Percentiles rank a stretch among this genome's conserved stretches.
Conservation (phyloP, 2,113 vertebrate genomes). For the Tychaedon coryphoeus region DNA sequence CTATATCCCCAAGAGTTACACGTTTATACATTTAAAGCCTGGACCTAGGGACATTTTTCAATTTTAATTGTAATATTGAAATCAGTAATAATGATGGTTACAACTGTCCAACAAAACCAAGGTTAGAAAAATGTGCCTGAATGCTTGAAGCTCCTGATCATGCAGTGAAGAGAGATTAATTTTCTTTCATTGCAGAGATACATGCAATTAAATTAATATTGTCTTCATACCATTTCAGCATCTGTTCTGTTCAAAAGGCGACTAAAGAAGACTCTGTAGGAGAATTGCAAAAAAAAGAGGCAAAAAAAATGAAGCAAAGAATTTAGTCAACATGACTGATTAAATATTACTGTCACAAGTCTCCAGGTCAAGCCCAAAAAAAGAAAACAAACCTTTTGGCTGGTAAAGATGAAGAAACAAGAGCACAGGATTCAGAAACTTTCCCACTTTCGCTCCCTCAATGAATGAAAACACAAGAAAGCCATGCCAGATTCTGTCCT, state of each 20-base stretch:
- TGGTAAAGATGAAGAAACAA: not conserved
- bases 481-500: not conserved
- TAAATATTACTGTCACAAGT: not conserved
- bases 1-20: not conserved
- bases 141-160: not conserved
- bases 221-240: not conserved
- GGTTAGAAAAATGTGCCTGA: not conserved
- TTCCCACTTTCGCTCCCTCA: not conserved
- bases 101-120: not conserved
- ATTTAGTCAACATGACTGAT: not conserved
- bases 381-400: not conserved
- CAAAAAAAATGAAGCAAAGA: not conserved
- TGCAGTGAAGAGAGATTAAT: not conserved
- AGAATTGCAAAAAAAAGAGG: not conserved
- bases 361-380: not conserved
- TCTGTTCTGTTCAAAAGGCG: not conserved
- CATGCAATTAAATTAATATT: not conserved
- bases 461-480: slow-evolving; percentile 13
- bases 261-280: not conserved
- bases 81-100: not conserved
- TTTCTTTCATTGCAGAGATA: not conserved
- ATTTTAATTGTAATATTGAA: not conserved
- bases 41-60: not conserved
- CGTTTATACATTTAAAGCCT: not conserved
- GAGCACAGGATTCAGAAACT: not conserved